Evolutionary conservation across 1,140 invertebrate genomes (phyloP), one percentile per base, ranked within the genome.

Genomic region (Caenorhabditis remanei): DNA sequence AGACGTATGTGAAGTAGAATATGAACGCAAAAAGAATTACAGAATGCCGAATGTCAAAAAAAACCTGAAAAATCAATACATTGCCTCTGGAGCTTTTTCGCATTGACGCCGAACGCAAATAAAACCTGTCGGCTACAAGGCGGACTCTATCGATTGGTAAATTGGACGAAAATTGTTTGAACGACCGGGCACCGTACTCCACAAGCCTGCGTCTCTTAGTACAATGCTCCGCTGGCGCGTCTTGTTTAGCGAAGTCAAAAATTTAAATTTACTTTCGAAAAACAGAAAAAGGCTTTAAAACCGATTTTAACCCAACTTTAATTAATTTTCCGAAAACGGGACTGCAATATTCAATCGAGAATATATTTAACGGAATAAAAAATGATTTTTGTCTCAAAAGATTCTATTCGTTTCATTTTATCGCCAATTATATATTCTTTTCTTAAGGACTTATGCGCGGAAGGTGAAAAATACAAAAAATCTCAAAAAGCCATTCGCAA

Each of bases 261-360:
- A 79, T 79, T 79, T 79, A 53, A 79, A 79, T 50, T 79, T 50
- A 14, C 14, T 79, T 79, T 79, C 71, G 71, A 79, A 79, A 63
- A 32, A 71, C 4, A 1, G 32, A 5, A n/a, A 32, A 32, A 32
- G 0, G 50, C 50, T 53, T 53, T 16, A 53, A 53, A 53, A 53
- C n/a, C n/a, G n/a, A n/a, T n/a, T n/a, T n/a, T n/a, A n/a, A n/a
- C 14, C 14, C 14, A 11, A 50, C 14, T 50, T 50, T 50, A 11
- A 50, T 50, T 61, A 9, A 5, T 61, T 61, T 61, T 61, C 56
- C n/a, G 56, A 32, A n/a, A 32, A 32, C 32, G 2, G 32, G 2
- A 0, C 32, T 32, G 32, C 32, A 32, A 32, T 32, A 32, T 32
- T 32, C 32, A 32, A 32, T 32, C 1, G 32, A 32, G 32, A 32